A percentile compares a stretch with the other conserved stretches of the same genome.
Evolutionary conservation across 2,888 invertebrate species (phyloP).

Genomic region (Pyrocoelia pectoralis): DNA sequence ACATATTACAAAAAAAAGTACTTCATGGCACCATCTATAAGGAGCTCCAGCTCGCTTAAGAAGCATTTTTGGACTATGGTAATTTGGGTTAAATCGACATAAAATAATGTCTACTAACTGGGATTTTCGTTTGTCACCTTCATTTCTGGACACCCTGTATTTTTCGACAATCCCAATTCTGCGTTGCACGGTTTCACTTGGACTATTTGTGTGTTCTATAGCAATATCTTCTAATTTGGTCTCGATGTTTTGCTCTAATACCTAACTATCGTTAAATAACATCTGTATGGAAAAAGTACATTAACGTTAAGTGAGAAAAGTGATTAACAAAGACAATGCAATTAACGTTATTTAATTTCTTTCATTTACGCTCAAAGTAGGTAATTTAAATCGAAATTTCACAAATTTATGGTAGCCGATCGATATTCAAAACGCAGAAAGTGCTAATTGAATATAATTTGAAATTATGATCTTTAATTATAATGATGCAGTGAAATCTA

Average conservation of each 20-base stretch:
- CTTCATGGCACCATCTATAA: too few relatives aligned
- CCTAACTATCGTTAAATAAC: neutral
- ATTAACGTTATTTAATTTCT: neutral
- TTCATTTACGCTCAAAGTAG: neutral
- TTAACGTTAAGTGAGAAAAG: neutral
- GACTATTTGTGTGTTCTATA: too few relatives aligned
- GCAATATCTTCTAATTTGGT: neutral
- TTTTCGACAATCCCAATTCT: too few relatives aligned
- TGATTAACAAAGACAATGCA: slow-evolving; percentile 1
- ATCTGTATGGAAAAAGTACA: neutral
- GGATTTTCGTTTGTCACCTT: too few relatives aligned
- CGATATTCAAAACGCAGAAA: neutral
- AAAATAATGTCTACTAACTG: too few relatives aligned
- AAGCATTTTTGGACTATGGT: too few relatives aligned
- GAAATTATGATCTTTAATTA: neutral
- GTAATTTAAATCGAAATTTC: neutral
- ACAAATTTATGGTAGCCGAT: neutral
- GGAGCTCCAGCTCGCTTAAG: too few relatives aligned
- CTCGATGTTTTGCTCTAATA: neutral
- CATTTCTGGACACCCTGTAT: too few relatives aligned
- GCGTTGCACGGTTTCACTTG: too few relatives aligned
- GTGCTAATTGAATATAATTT: neutral
- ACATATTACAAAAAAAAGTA: too few relatives aligned
- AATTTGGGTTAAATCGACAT: too few relatives aligned
- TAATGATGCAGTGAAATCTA: neutral